Conservation (phyloP, 2,888 invertebrate species). For the Steinernema carpocapsae region DNA sequence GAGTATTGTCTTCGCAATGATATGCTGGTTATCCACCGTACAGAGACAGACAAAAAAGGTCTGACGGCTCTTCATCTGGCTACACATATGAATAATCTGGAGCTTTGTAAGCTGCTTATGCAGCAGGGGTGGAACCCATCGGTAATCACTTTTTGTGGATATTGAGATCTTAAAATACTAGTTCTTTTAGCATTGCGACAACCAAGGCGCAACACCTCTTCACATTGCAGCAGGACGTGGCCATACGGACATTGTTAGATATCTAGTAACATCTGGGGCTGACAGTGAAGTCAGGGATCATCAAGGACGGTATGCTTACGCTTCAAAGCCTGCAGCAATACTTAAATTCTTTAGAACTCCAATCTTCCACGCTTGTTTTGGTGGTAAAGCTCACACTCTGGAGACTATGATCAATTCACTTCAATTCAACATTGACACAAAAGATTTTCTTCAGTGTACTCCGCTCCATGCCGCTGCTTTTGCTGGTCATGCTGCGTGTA, state of each 20-base stretch:
- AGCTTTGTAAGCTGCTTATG: constrained; percentile 58
- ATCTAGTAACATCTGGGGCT: neutral
- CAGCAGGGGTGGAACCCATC: constrained; percentile 54
- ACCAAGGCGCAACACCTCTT: constrained; percentile 55
- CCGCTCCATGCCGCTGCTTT: constrained; percentile 65
- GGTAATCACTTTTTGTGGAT: too few species aligned
- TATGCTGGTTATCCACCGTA: constrained; percentile 9
- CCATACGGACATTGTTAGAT: constrained; percentile 53
- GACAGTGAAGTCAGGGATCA: constrained; percentile 29
- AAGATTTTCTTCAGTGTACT: constrained; percentile 55
- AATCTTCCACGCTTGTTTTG: constrained; percentile 64
- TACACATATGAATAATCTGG: constrained; percentile 58
- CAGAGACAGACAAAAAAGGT: constrained; percentile 44
- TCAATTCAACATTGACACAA: constrained; percentile 38
- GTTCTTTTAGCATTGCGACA: too few species aligned
- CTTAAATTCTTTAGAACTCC: constrained; percentile 56
- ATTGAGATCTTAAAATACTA: too few species aligned
- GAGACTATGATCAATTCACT: constrained; percentile 56
- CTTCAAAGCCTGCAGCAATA: too few species aligned
- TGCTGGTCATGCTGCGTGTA: constrained; percentile 60
- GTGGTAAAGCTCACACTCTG: constrained; percentile 63
- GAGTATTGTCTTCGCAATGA: constrained; percentile 42
- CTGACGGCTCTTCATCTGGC: constrained; percentile 61
- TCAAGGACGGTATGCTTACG: constrained; percentile 41
- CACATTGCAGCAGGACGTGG: constrained; percentile 63